These are phyloP conservation scores for Pseudonaja textilis DNA, from an alignment of 2,113 vertebrate genomes.

Conservation along the genomic window DNA sequence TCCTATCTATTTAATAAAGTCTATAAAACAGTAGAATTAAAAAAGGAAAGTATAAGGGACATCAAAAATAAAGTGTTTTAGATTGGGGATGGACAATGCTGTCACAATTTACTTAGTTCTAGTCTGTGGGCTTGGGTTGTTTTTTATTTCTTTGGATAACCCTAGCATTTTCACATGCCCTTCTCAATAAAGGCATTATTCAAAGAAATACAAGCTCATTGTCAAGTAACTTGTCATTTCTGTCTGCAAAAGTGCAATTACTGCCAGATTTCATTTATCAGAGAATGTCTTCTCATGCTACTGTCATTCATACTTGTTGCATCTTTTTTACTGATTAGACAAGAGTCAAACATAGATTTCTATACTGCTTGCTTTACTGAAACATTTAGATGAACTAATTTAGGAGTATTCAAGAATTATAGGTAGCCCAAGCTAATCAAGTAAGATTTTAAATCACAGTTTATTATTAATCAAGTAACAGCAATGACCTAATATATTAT, in stretches of 20 bases:
- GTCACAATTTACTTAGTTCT: neutral
- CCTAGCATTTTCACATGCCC: neutral
- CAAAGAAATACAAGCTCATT: neutral
- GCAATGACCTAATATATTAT: neutral
- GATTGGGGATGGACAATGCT: neutral
- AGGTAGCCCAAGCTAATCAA: neutral
- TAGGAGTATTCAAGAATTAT: neutral
- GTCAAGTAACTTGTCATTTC: neutral
- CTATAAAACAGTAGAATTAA: neutral
- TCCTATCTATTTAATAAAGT: neutral
- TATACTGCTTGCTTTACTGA: neutral
- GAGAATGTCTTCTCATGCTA: neutral
- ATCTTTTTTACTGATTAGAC: neutral
- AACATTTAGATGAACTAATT: neutral
- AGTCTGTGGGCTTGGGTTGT: neutral
- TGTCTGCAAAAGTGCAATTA: neutral
- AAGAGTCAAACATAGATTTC: neutral
- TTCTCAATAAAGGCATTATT: neutral
- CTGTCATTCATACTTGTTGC: neutral
- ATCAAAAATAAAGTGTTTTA: neutral
- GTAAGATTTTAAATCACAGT: neutral
- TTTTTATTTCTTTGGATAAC: neutral
- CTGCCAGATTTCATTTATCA: neutral
- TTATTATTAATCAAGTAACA: neutral
- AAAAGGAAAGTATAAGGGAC: neutral